Percentiles rank a stretch among this genome's conserved stretches.
These are phyloP conservation scores for Hydrolagus affinis DNA, from an alignment of 2,113 vertebrate genomes.

Conservation along the genomic window DNA sequence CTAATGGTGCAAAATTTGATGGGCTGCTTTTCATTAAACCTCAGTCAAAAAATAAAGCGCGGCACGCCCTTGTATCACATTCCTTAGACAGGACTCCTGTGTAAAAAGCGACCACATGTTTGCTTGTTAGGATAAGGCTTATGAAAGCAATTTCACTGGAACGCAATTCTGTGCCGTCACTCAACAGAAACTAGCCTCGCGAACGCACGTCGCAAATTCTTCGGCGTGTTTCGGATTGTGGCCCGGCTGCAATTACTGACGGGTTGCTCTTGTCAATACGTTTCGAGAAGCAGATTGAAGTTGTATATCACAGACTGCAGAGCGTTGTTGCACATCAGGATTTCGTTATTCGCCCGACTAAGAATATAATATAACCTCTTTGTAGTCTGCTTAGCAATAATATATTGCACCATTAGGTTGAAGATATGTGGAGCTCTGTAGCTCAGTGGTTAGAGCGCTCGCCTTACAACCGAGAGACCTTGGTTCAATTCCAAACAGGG, in stretches of 20 bases:
- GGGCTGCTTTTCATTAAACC: conserved; percentile 5
- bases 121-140: background rate
- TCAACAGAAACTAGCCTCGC: background rate
- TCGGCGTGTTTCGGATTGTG: too few species aligned
- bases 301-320: background rate
- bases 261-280: background rate
- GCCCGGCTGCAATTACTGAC: background rate
- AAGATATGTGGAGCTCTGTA: too few species aligned
- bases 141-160: background rate
- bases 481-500: too few species aligned
- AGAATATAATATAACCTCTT: too few species aligned
- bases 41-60: background rate
- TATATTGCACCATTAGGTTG: background rate
- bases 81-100: background rate
- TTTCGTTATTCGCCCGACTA: background rate
- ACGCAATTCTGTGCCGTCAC: background rate
- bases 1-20: background rate
- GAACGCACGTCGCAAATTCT: background rate
- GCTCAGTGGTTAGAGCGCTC: too few species aligned
- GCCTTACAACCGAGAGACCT: too few species aligned
- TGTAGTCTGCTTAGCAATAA: background rate
- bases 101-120: conserved; percentile 18
- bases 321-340: background rate
- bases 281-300: background rate
- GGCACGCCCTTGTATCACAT: background rate